Conservation (phyloP, 2,113 vertebrate genomes). For the Emydocephalus ijimae region DNA sequence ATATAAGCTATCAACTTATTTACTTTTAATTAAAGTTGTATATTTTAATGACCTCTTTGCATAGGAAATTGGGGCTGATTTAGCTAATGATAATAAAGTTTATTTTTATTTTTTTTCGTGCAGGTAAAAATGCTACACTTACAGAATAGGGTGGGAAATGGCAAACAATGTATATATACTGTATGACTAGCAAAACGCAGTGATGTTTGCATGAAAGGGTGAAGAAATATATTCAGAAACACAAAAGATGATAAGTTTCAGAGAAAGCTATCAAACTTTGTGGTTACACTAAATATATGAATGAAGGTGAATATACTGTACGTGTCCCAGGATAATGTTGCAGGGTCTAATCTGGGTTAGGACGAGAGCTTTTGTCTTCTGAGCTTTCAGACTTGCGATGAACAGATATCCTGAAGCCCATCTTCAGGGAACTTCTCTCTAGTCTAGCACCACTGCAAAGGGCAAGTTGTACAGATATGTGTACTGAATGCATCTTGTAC, state of each 20-base stretch:
- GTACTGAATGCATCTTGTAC: too few relatives aligned
- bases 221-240: neutral
- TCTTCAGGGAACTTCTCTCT: too few relatives aligned
- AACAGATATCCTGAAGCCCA: too few relatives aligned
- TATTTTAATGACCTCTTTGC: slow-evolving; percentile 13
- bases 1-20: slow-evolving; percentile 37
- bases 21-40: slow-evolving; percentile 58
- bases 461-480: too few relatives aligned
- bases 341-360: too few relatives aligned
- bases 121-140: neutral
- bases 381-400: too few relatives aligned
- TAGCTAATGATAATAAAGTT: slow-evolving; percentile 27
- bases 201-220: neutral
- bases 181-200: neutral
- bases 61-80: slow-evolving; percentile 48
- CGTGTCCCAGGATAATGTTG: too few relatives aligned
- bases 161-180: too few relatives aligned
- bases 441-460: too few relatives aligned
- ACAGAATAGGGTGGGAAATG: too few relatives aligned
- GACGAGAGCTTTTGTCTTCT: too few relatives aligned
- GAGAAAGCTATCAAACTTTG: neutral
- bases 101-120: neutral
- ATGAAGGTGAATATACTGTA: too few relatives aligned
- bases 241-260: neutral
- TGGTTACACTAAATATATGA: neutral